phyloP scores from a whole-genome alignment of 1,140 invertebrate species.

The Scylla paramamosain region DNA sequence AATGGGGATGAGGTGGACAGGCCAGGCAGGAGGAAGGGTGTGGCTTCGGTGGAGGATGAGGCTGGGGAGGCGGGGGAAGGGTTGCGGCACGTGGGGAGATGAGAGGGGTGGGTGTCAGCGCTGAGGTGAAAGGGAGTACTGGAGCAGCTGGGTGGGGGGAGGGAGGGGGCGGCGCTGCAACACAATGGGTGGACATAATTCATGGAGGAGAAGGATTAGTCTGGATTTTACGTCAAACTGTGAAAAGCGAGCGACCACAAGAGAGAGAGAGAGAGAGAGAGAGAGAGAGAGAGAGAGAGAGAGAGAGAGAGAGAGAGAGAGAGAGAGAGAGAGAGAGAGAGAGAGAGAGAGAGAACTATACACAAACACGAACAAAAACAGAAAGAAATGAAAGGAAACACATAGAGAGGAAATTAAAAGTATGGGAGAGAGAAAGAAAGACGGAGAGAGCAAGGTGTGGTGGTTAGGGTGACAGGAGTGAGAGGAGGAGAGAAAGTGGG shows the following conservation, averaged over 20 bases:
- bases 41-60: not conserved
- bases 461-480: too few species aligned
- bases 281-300: not conserved
- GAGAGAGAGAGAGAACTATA: not conserved
- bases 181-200: not conserved
- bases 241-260: not conserved
- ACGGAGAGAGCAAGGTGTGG: too few species aligned
- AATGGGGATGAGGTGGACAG: not conserved
- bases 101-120: not conserved
- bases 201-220: constrained; percentile 10
- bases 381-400: too few species aligned
- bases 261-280: not conserved
- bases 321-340: constrained; percentile 5
- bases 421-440: too few species aligned
- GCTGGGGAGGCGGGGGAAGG: not conserved
- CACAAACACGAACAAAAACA: too few species aligned
- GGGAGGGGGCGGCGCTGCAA: not conserved
- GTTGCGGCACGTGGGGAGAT: not conserved
- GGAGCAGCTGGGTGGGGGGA: not conserved
- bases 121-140: not conserved
- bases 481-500: too few species aligned
- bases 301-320: too few species aligned
- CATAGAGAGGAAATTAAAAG: too few species aligned
- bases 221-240: not conserved
- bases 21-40: not conserved